A percentile compares a stretch with the other conserved stretches of the same genome.
Evolutionary conservation across 2,113 vertebrate genomes (phyloP).

Genomic region (Coptodon bakossiorum): DNA sequence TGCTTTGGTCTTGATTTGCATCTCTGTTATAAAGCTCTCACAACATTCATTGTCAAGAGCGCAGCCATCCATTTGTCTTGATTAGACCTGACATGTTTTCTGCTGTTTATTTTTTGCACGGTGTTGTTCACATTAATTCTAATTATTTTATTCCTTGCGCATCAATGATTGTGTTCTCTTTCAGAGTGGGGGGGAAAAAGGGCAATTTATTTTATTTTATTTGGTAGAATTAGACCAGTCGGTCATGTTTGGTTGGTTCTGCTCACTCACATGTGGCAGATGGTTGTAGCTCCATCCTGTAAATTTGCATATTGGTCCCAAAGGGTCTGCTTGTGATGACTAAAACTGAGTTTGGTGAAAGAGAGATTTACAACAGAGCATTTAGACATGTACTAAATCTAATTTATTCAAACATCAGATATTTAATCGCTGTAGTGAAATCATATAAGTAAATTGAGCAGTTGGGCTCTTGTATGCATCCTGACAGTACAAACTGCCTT

Average conservation of each 20-base stretch:
- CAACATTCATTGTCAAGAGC: neutral
- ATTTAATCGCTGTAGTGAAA: neutral
- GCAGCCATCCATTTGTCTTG: neutral
- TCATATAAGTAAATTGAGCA: neutral
- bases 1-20: neutral
- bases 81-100: neutral
- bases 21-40: neutral
- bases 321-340: neutral
- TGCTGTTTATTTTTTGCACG: neutral
- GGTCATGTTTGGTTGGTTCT: neutral
- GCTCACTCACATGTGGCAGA: conserved; percentile 1
- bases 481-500: neutral
- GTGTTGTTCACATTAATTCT: conserved; percentile 22
- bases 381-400: neutral
- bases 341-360: conserved; percentile 19
- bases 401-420: neutral
- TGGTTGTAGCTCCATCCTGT: neutral
- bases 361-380: neutral
- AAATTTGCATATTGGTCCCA: conserved; percentile 32
- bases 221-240: neutral
- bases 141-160: neutral
- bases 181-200: neutral
- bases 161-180: neutral
- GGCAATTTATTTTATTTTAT: neutral
- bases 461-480: neutral